These are phyloP conservation scores for Yponomeuta evonymella DNA, from an alignment of 2,888 invertebrate genomes.

Conservation along the genomic window DNA sequence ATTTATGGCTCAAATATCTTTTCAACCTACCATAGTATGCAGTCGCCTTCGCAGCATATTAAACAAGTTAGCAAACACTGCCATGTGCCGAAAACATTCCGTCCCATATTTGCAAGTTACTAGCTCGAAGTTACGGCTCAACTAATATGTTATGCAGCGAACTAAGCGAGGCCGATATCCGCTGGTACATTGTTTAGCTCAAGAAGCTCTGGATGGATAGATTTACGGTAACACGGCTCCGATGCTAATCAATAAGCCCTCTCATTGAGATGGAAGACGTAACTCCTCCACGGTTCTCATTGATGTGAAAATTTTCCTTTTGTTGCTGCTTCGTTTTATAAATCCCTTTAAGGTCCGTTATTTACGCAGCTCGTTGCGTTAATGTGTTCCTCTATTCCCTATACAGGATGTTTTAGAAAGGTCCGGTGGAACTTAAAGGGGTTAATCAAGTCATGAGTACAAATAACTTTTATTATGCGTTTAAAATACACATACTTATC, in stretches of 20 bases:
- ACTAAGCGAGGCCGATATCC: neutral
- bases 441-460: too few relatives aligned
- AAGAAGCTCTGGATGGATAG: neutral
- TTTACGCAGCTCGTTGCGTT: neutral
- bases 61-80: conserved; percentile 4
- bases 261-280: neutral
- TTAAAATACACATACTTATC: too few relatives aligned
- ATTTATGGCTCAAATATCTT: neutral
- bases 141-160: conserved; percentile 8
- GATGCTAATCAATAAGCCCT: conserved; percentile 3
- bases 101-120: neutral
- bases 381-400: neutral
- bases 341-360: neutral
- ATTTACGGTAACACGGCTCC: neutral
- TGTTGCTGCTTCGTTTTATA: neutral
- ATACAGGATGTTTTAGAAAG: too few relatives aligned
- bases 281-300: neutral
- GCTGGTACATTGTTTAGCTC: neutral
- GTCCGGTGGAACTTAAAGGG: too few relatives aligned
- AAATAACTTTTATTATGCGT: too few relatives aligned
- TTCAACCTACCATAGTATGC: neutral
- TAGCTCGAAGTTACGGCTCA: conserved; percentile 1
- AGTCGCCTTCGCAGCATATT: neutral
- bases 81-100: conserved; percentile 8
- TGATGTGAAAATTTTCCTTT: neutral